Evolutionary conservation across 2,113 vertebrate genomes (phyloP).

Genomic region (Heterotis niloticus): DNA sequence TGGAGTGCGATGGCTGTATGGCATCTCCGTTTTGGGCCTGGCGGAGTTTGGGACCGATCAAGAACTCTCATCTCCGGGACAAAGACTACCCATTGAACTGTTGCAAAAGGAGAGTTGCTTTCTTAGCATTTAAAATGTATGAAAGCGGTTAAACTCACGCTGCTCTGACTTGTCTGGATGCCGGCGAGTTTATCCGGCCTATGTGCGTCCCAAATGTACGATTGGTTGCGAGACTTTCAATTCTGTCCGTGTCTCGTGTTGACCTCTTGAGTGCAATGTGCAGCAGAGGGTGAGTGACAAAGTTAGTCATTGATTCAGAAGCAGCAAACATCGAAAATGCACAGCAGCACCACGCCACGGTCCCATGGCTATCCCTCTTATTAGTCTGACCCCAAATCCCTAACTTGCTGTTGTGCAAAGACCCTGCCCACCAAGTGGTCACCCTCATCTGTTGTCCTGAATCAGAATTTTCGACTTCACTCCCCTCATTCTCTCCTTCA

Average conservation of each 20-base stretch:
- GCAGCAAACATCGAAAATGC: background rate
- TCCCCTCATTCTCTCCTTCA: slow-evolving; percentile 66
- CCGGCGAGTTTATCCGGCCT: background rate
- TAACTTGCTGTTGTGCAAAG: background rate
- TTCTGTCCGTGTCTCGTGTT: slow-evolving; percentile 43
- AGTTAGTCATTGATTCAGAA: slow-evolving; percentile 51
- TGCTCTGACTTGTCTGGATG: background rate
- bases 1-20: background rate
- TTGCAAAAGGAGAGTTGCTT: background rate
- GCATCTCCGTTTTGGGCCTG: background rate
- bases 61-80: background rate
- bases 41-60: background rate
- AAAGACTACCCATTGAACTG: background rate
- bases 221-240: slow-evolving; percentile 33
- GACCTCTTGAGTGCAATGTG: slow-evolving; percentile 58
- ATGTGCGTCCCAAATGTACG: slow-evolving; percentile 20
- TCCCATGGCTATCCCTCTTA: background rate
- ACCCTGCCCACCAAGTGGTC: background rate
- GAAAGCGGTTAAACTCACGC: background rate
- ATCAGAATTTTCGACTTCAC: slow-evolving; percentile 47
- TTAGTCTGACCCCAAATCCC: background rate
- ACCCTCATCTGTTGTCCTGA: slow-evolving; percentile 6
- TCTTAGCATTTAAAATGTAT: background rate
- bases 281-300: slow-evolving; percentile 53
- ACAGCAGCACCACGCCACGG: background rate